phyloP scores from a whole-genome alignment of 2,797 vertebrate species.

The Enteromius viviparus region DNA sequence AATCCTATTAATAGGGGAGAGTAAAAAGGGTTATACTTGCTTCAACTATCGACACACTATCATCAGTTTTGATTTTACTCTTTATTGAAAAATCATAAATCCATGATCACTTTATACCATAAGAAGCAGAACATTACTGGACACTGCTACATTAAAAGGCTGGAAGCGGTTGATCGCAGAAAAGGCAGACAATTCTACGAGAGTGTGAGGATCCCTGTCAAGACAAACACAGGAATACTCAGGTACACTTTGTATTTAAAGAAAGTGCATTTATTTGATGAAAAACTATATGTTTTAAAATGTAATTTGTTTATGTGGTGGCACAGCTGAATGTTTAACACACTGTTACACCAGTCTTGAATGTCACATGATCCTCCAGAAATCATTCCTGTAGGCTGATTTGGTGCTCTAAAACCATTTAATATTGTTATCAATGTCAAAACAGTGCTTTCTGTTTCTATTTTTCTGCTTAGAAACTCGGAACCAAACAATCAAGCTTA shows the following conservation, averaged over 20 bases:
- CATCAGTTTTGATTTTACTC: background rate
- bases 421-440: background rate
- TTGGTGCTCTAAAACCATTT: background rate
- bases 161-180: constrained; percentile 95
- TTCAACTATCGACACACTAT: background rate
- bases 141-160: constrained; percentile 94
- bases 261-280: background rate
- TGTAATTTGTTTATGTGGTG: background rate
- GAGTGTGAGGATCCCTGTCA: constrained; percentile 88
- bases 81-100: background rate
- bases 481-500: background rate
- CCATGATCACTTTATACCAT: constrained; percentile 76
- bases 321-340: background rate
- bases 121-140: constrained; percentile 93
- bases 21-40: background rate
- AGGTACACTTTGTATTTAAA: background rate
- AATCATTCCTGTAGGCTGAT: background rate
- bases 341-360: background rate
- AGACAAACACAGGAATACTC: background rate
- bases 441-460: background rate
- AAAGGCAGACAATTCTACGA: constrained; percentile 92
- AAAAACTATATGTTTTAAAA: background rate
- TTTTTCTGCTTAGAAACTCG: background rate
- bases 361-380: background rate
- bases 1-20: constrained; percentile 79